Evolutionary conservation across 2,113 vertebrate genomes (phyloP).

Genomic region (Engraulis encrasicolus): DNA sequence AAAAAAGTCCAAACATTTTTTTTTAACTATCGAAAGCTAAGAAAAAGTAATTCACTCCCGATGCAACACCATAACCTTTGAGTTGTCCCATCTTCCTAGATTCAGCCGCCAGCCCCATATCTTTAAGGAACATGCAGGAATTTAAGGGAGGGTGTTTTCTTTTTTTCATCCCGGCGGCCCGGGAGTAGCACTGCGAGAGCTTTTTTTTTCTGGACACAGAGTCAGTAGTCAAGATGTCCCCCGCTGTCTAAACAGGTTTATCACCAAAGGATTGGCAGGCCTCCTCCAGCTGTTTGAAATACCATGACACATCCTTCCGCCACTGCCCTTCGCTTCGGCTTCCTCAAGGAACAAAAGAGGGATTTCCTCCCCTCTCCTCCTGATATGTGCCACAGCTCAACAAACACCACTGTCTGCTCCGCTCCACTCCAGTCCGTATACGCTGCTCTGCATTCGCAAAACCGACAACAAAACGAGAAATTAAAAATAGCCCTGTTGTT

Average conservation of each 20-base stretch:
- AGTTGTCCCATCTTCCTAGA: not conserved
- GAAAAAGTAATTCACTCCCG: no score
- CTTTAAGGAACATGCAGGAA: not conserved
- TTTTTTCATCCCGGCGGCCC: not conserved
- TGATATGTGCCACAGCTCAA: constrained; percentile 35
- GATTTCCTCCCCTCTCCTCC: constrained; percentile 59
- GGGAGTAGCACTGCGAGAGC: no score
- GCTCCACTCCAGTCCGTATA: no score
- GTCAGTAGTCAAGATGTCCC: constrained; percentile 1
- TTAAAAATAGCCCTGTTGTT: constrained; percentile 23
- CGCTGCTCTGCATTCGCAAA: constrained; percentile 1
- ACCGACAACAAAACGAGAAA: constrained; percentile 4
- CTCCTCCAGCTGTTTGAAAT: constrained; percentile 44
- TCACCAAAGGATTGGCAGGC: constrained; percentile 29
- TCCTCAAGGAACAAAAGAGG: constrained; percentile 68
- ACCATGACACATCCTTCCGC: constrained; percentile 45
- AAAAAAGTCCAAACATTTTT: no score
- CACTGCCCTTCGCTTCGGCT: constrained; percentile 42
- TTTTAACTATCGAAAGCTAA: no score
- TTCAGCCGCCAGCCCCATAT: not conserved
- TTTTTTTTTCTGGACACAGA: not conserved
- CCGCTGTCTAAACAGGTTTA: constrained; percentile 36
- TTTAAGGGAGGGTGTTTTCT: not conserved
- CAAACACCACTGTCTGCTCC: no score
- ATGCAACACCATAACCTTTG: no score